phyloP scores from a whole-genome alignment of 2,113 vertebrate species.

The Microcebus lehilahytsara region DNA sequence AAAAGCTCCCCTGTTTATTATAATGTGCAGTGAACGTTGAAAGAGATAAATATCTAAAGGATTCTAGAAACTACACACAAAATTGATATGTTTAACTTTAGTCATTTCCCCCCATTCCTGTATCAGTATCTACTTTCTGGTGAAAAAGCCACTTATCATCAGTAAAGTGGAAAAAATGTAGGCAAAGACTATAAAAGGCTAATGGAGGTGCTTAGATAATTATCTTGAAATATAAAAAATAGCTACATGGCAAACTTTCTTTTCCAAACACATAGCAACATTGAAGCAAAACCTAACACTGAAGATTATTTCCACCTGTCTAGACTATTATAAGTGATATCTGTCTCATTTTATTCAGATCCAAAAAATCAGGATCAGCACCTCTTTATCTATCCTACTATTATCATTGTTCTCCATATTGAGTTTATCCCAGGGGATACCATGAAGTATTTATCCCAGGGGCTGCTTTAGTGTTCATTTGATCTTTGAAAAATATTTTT shows the following conservation, averaged over 20 bases:
- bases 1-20: not conserved
- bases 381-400: not conserved
- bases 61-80: not conserved
- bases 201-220: not conserved
- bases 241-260: not conserved
- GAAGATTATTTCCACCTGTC: not conserved
- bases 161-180: not conserved
- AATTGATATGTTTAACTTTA: not conserved
- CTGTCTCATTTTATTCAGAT: not conserved
- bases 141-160: not conserved
- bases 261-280: not conserved
- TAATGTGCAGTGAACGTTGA: not conserved
- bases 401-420: not conserved
- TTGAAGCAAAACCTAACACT: not conserved
- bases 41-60: not conserved
- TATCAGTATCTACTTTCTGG: not conserved
- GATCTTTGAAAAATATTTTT: not conserved
- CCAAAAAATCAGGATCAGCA: not conserved
- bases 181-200: not conserved
- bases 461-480: not conserved
- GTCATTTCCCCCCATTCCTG: not conserved
- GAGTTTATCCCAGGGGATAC: not conserved
- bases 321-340: not conserved
- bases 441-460: not conserved
- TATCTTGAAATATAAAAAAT: not conserved